Percentiles rank a stretch among this genome's conserved stretches.
Evolutionary conservation across 1,140 invertebrate species (phyloP).

Genomic region (Zophobas atratus): DNA sequence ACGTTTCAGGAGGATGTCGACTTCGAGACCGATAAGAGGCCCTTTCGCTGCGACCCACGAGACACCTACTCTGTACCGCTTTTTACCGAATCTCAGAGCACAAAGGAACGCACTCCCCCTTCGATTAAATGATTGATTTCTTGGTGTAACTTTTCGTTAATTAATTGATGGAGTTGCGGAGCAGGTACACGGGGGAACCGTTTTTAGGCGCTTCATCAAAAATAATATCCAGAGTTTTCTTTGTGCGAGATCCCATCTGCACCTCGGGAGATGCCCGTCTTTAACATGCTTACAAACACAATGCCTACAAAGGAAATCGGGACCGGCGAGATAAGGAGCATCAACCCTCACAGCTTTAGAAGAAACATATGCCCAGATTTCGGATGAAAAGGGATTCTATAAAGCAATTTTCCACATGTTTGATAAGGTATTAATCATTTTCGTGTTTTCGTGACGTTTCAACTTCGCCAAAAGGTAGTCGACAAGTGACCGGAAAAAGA

Average conservation of each 20-base stretch:
- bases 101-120: slow-evolving; percentile 20
- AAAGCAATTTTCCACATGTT: slow-evolving; percentile 21
- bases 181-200: slow-evolving; percentile 9
- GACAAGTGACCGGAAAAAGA: slow-evolving; percentile 4
- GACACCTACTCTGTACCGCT: slow-evolving; percentile 31
- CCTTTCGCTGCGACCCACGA: slow-evolving; percentile 33
- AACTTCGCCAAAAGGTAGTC: not conserved
- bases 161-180: slow-evolving; percentile 36
- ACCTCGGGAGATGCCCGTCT: slow-evolving; percentile 32
- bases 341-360: slow-evolving; percentile 1
- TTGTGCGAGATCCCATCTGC: slow-evolving; percentile 2
- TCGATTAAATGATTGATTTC: slow-evolving; percentile 41
- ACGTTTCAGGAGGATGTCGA: slow-evolving; percentile 41
- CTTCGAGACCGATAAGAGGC: slow-evolving; percentile 38
- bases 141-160: slow-evolving; percentile 15
- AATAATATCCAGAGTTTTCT: slow-evolving; percentile 25
- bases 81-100: slow-evolving; percentile 18
- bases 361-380: slow-evolving; percentile 15
- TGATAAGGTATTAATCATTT: slow-evolving; percentile 27
- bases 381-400: slow-evolving; percentile 7
- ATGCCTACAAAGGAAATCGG: slow-evolving; percentile 24
- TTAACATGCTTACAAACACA: slow-evolving; percentile 26
- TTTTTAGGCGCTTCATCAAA: slow-evolving; percentile 5
- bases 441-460: not conserved
- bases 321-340: slow-evolving; percentile 17